phyloP scores from a whole-genome alignment of 1,140 invertebrate genomes.

The Meloidogyne hapla region DNA sequence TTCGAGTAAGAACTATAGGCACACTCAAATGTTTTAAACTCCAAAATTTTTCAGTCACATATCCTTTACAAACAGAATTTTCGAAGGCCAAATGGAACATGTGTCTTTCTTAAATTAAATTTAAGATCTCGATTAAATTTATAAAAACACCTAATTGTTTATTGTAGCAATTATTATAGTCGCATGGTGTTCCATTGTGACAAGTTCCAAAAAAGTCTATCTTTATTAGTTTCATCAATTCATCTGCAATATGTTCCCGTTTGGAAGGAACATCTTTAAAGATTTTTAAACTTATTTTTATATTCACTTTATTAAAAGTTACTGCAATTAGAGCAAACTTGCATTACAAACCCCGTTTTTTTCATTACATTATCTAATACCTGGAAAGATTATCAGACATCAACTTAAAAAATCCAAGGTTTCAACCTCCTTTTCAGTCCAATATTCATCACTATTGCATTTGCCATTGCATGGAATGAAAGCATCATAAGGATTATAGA shows the following conservation, averaged over 20 bases:
- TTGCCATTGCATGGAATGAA: background rate
- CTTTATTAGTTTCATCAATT: background rate
- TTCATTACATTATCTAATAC: background rate
- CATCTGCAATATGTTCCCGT: background rate
- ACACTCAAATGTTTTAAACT: constrained; percentile 23
- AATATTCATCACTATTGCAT: background rate
- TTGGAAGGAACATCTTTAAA: no score
- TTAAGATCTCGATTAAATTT: no score
- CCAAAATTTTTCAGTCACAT: constrained; percentile 43
- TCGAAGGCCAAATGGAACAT: constrained; percentile 40
- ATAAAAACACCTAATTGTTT: no score
- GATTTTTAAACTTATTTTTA: no score
- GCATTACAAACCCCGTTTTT: background rate
- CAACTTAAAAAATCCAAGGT: no score
- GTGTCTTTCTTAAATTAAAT: constrained; percentile 2
- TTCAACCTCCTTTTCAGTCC: constrained; percentile 14
- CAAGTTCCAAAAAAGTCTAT: background rate
- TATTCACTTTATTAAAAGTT: background rate
- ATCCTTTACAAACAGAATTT: constrained; percentile 34
- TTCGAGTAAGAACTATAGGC: constrained; percentile 29
- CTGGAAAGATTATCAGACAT: no score
- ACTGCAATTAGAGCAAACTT: constrained; percentile 12
- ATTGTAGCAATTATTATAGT: no score
- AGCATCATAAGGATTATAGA: background rate
- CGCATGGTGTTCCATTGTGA: no score